Conservation (phyloP, 2,113 vertebrate species). For the Nycticryphes semicollaris region DNA sequence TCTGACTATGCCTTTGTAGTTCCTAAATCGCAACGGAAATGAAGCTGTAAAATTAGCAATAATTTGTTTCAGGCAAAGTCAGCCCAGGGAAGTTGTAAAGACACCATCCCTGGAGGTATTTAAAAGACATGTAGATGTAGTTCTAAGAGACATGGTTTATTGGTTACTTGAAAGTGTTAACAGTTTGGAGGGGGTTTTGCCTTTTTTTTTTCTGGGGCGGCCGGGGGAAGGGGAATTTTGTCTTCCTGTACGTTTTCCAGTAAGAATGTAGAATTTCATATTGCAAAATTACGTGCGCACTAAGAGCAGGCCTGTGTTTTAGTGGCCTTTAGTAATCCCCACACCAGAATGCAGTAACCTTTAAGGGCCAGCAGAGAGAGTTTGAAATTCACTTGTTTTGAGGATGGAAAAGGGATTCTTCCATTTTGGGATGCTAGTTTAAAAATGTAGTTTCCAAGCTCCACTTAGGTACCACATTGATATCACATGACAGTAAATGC, state of each 20-base stretch:
- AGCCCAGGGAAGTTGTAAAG: not conserved
- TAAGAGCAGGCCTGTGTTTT: not conserved
- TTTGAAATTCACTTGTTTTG: not conserved
- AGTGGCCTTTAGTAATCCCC: not conserved
- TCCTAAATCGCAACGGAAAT: not conserved
- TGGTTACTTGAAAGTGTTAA: not conserved
- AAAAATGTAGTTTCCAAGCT: not conserved
- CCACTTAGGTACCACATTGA: not conserved
- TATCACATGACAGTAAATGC: not conserved
- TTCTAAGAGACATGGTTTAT: not conserved
- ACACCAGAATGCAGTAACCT: not conserved
- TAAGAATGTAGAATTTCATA: not conserved
- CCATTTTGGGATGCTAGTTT: not conserved
- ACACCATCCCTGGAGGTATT: not conserved
- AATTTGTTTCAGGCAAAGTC: not conserved
- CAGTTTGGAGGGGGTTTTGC: too few species aligned
- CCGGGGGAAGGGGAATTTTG: not conserved
- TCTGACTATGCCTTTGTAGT: not conserved
- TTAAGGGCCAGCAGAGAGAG: not conserved
- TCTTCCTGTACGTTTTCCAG: not conserved
- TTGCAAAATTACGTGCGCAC: not conserved
- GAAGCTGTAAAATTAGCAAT: not conserved
- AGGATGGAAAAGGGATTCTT: not conserved
- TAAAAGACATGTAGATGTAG: not conserved
- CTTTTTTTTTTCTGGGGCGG: too few species aligned